Percentiles rank a stretch among this genome's conserved stretches.
These are phyloP conservation scores for Lepisosteus osseus DNA, from an alignment of 2,113 vertebrate species.

Conservation along the genomic window DNA sequence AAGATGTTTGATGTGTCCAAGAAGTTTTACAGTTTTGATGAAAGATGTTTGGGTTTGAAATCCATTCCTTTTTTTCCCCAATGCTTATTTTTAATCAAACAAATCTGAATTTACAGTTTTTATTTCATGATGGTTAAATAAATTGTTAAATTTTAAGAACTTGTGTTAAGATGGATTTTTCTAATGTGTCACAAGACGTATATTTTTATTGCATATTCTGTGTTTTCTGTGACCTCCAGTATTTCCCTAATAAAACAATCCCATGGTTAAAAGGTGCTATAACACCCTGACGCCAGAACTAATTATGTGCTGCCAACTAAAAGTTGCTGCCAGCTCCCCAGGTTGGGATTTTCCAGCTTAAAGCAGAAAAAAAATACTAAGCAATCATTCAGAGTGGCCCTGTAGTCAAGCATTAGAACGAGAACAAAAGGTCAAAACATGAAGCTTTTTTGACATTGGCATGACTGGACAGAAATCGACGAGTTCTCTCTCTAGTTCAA, in stretches of 20 bases:
- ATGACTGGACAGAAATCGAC: background rate
- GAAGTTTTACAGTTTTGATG: no score
- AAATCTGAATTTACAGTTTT: no score
- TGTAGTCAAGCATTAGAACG: background rate
- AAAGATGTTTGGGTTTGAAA: no score
- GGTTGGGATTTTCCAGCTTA: slow-evolving; percentile 20
- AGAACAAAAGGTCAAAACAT: slow-evolving; percentile 11
- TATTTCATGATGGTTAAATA: slow-evolving; percentile 1
- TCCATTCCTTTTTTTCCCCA: no score
- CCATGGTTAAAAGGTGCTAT: slow-evolving; percentile 19
- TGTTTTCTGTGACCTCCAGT: slow-evolving; percentile 17
- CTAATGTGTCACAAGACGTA: slow-evolving; percentile 11
- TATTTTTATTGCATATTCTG: slow-evolving; percentile 13
- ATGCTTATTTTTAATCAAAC: no score
- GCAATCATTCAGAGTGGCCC: background rate
- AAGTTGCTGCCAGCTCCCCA: slow-evolving; percentile 2
- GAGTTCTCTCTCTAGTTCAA: background rate
- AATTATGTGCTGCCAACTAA: slow-evolving; percentile 2
- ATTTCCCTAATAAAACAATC: slow-evolving; percentile 19
- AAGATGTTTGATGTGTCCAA: no score
- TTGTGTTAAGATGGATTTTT: slow-evolving; percentile 7
- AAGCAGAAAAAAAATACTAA: slow-evolving; percentile 7
- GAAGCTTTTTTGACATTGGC: background rate
- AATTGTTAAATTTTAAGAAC: slow-evolving; percentile 10
- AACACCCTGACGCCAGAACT: slow-evolving; percentile 10